phyloP scores from a whole-genome alignment of 64 coral and sea anemone genomes.

The Montipora capricornis region DNA sequence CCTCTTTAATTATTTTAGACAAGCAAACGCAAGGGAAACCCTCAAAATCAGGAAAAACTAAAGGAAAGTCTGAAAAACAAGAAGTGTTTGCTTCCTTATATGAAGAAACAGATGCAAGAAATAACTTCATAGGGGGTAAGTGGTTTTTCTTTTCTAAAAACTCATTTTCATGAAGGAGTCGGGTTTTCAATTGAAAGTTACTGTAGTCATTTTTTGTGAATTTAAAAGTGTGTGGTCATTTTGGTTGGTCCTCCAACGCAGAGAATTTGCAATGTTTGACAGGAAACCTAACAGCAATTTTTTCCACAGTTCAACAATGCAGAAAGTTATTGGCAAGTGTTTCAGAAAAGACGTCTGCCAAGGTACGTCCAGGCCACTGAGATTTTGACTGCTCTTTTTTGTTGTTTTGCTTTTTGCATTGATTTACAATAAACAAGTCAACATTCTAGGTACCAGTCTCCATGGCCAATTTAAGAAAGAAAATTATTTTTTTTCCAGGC shows the following conservation, averaged over 20 bases:
- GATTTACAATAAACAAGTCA: neutral
- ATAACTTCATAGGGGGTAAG: slow-evolving; percentile 33
- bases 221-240: too few species aligned
- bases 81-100: neutral
- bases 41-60: slow-evolving; percentile 38
- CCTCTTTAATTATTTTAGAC: neutral
- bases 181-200: too few species aligned
- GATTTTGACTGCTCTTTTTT: too few species aligned
- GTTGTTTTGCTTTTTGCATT: neutral
- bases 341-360: slow-evolving; percentile 28
- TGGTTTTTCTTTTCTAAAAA: neutral
- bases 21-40: neutral
- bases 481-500: too few species aligned
- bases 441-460: too few species aligned
- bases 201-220: too few species aligned
- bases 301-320: slow-evolving; percentile 50
- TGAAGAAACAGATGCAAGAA: slow-evolving; percentile 11
- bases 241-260: neutral
- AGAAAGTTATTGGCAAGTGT: slow-evolving; percentile 39
- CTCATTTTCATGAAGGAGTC: neutral
- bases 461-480: too few species aligned
- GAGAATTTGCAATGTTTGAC: too few species aligned
- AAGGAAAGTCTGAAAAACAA: slow-evolving; percentile 19
- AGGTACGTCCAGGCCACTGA: neutral
- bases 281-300: too few species aligned